Evolutionary conservation across 2,888 invertebrate genomes (phyloP).

Genomic region (Pyrochroa serraticornis): DNA sequence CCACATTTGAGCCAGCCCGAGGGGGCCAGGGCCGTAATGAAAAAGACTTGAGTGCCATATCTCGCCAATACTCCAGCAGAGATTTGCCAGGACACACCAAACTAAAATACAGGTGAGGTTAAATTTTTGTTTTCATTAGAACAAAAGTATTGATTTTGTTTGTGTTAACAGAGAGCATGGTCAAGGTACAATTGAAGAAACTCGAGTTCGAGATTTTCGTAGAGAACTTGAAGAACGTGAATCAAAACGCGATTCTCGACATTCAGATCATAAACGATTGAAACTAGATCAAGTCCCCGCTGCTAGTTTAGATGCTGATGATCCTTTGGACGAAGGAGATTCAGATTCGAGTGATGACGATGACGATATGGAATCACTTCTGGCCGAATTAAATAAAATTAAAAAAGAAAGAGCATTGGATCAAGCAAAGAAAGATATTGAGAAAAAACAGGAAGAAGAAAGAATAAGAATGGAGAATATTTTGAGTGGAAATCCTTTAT

Average conservation of each 20-base stretch:
- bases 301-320: conserved; percentile 94
- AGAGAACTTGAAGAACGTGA: conserved; percentile 91
- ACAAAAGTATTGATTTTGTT: no score
- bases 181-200: conserved; percentile 91
- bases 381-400: conserved; percentile 94
- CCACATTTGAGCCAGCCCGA: conserved; percentile 97
- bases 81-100: conserved; percentile 97
- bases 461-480: conserved; percentile 98
- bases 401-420: conserved; percentile 95
- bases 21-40: conserved; percentile 96
- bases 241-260: conserved; percentile 52
- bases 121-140: no score
- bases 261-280: conserved; percentile 64
- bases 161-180: conserved; percentile 80
- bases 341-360: conserved; percentile 83
- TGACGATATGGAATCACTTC: conserved; percentile 91
- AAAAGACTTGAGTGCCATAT: conserved; percentile 96
- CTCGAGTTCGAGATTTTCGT: conserved; percentile 88
- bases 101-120: conserved; percentile 83
- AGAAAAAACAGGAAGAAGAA: conserved; percentile 92
- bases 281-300: conserved; percentile 81
- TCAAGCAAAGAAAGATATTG: conserved; percentile 87
- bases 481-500: conserved; percentile 93
- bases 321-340: conserved; percentile 87
- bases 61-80: conserved; percentile 96